Conservation (phyloP, 2,113 vertebrate species). For the Ciconia boyciana region DNA sequence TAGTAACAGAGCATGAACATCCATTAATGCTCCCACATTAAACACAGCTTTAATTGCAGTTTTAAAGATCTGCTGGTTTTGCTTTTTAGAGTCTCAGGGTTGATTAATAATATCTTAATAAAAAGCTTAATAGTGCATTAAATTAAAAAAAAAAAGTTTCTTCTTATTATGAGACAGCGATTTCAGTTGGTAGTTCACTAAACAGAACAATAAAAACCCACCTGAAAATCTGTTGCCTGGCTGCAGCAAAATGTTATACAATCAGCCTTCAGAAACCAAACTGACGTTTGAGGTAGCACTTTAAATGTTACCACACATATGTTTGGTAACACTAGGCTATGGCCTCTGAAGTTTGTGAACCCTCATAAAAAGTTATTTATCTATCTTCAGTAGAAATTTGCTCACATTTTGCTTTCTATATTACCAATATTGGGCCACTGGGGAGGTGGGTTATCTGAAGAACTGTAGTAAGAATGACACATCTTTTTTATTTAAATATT, state of each 20-base stretch:
- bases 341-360: background rate
- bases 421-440: background rate
- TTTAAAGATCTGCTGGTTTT: constrained; percentile 58
- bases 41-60: constrained; percentile 63
- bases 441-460: constrained; percentile 21
- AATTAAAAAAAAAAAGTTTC: constrained; percentile 31
- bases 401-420: background rate
- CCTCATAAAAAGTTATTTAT: background rate
- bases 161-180: background rate
- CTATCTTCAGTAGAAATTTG: background rate
- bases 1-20: constrained; percentile 57
- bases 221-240: constrained; percentile 11
- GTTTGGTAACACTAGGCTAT: background rate
- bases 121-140: constrained; percentile 65
- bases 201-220: constrained; percentile 28
- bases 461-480: constrained; percentile 11
- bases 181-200: constrained; percentile 24
- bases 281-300: background rate
- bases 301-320: background rate
- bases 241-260: background rate
- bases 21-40: constrained; percentile 66
- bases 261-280: background rate
- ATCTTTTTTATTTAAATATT: constrained; percentile 65
- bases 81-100: constrained; percentile 49
- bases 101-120: constrained; percentile 70